Percentiles rank a stretch among this genome's conserved stretches.
These are phyloP conservation scores for Bos javanicus DNA, from an alignment of 2,113 vertebrate genomes.

Conservation along the genomic window DNA sequence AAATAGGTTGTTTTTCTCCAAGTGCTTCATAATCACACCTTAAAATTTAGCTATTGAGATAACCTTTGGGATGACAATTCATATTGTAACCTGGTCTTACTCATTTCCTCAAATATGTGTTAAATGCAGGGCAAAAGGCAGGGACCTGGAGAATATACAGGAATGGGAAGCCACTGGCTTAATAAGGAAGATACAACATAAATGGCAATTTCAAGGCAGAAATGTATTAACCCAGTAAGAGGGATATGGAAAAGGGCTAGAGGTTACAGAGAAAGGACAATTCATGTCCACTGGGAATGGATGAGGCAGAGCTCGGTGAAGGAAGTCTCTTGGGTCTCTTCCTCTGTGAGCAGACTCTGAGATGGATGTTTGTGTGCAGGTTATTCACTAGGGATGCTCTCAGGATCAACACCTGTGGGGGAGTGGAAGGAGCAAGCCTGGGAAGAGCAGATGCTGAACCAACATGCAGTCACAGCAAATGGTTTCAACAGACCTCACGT, in stretches of 20 bases:
- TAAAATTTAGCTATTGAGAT: conserved; percentile 10
- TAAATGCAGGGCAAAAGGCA: neutral
- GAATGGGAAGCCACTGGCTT: neutral
- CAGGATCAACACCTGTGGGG: neutral
- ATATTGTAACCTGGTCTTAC: neutral
- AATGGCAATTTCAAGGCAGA: neutral
- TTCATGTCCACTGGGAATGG: neutral
- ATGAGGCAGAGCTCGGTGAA: neutral
- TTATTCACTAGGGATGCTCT: neutral
- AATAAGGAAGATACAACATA: neutral
- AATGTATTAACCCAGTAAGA: neutral
- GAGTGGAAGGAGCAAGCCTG: neutral
- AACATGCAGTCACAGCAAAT: neutral
- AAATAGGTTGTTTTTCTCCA: neutral
- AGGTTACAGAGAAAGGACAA: neutral
- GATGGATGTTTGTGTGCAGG: neutral
- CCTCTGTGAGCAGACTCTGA: neutral
- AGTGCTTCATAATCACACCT: conserved; percentile 1
- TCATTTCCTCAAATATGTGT: neutral
- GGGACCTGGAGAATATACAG: neutral
- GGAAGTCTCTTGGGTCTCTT: neutral
- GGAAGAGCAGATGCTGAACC: neutral
- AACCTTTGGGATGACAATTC: neutral
- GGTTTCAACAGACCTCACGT: neutral
- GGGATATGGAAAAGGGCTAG: neutral